phyloP scores from a whole-genome alignment of 2,888 invertebrate genomes.

The Plebejus melissa region DNA sequence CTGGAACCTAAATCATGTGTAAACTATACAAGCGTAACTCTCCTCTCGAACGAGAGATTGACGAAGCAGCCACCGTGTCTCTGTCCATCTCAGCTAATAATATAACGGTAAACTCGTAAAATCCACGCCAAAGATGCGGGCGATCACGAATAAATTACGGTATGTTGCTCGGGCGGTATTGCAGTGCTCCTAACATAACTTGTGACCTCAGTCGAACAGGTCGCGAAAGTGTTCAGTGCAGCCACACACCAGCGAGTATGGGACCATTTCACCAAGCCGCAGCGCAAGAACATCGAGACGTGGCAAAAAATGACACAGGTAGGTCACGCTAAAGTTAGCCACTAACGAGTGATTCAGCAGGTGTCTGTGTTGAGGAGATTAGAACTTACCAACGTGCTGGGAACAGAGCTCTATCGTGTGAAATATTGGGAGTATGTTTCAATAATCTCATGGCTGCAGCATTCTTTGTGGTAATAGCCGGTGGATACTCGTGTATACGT shows the following conservation, averaged over 20 bases:
- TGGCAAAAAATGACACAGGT: slow-evolving; percentile 99
- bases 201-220: slow-evolving; percentile 95
- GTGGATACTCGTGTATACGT: neutral
- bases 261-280: slow-evolving; percentile 99
- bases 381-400: neutral
- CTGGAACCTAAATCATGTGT: slow-evolving; percentile 5
- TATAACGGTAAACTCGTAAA: slow-evolving; percentile 39
- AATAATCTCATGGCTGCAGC: slow-evolving; percentile 12
- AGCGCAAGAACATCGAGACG: slow-evolving; percentile 98
- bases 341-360: slow-evolving; percentile 17
- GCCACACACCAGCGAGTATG: slow-evolving; percentile 98
- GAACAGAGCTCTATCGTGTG: neutral
- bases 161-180: slow-evolving; percentile 58
- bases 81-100: slow-evolving; percentile 41
- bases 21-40: slow-evolving; percentile 34
- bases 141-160: slow-evolving; percentile 58
- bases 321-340: slow-evolving; percentile 38
- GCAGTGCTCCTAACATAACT: slow-evolving; percentile 62
- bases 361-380: neutral
- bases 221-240: slow-evolving; percentile 97
- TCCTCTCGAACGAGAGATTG: slow-evolving; percentile 10
- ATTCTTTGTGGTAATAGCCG: neutral
- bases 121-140: slow-evolving; percentile 39
- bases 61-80: slow-evolving; percentile 28
- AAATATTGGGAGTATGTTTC: slow-evolving; percentile 13